Percentiles rank a stretch among this genome's conserved stretches.
phyloP scores from a whole-genome alignment of 1,140 invertebrate genomes.

The Saccostrea echinata region DNA sequence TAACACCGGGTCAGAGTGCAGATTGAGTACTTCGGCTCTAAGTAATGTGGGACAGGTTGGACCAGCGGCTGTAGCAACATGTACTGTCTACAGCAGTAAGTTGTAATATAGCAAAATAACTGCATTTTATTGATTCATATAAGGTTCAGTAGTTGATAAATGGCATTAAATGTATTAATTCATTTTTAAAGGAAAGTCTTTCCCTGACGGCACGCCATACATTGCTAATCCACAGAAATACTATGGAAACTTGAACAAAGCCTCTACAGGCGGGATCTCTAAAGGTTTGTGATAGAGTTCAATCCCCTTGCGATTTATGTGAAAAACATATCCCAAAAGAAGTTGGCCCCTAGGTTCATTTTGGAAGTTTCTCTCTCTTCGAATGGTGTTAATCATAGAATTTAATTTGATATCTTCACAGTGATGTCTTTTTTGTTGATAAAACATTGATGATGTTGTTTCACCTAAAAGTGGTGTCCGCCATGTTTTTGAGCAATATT shows the following conservation, averaged over 20 bases:
- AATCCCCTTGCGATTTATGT: not conserved
- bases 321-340: no score
- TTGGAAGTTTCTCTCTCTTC: no score
- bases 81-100: conserved; percentile 71
- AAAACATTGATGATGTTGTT: no score
- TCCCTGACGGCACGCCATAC: conserved; percentile 58
- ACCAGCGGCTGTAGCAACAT: conserved; percentile 61
- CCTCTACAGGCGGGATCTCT: not conserved
- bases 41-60: conserved; percentile 65
- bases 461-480: no score
- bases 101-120: conserved; percentile 5
- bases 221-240: conserved; percentile 48
- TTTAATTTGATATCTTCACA: no score
- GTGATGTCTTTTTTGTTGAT: no score
- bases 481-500: no score
- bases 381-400: no score
- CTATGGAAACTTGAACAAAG: not conserved
- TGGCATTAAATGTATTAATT: not conserved
- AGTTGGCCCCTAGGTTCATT: no score
- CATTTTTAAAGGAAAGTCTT: conserved; percentile 57
- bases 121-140: not conserved
- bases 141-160: not conserved
- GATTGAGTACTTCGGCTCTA: conserved; percentile 61
- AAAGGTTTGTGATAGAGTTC: not conserved
- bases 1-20: conserved; percentile 66